These are phyloP conservation scores for Drosophila nebulosa DNA, from an alignment of 1,140 invertebrate genomes.

Conservation along the genomic window DNA sequence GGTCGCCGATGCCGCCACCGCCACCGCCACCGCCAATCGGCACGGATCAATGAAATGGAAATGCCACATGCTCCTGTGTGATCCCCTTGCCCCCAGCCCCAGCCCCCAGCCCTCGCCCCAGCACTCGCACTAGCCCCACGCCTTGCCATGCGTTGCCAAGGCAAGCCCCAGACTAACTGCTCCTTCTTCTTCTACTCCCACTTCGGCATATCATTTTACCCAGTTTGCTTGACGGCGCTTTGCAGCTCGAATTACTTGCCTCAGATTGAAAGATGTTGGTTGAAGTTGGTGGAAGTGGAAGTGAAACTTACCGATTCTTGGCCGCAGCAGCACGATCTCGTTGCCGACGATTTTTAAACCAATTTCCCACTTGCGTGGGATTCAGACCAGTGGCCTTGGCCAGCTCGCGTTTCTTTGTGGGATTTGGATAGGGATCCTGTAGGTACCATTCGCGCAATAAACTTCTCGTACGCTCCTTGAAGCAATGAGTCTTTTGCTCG, in stretches of 20 bases:
- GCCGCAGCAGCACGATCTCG: slow-evolving; percentile 99
- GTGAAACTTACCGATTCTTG: slow-evolving; percentile 93
- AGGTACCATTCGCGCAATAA: slow-evolving; percentile 98
- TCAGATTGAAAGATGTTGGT: not conserved
- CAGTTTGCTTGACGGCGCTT: slow-evolving; percentile 15
- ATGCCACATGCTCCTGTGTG: slow-evolving; percentile 48
- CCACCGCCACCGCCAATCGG: slow-evolving; percentile 55
- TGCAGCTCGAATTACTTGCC: slow-evolving; percentile 39
- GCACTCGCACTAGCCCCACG: not conserved
- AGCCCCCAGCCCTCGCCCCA: not conserved
- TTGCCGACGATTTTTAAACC: slow-evolving; percentile 99
- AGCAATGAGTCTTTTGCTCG: slow-evolving; percentile 99
- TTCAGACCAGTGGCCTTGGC: slow-evolving; percentile 98
- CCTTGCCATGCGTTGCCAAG: not conserved
- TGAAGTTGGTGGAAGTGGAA: slow-evolving; percentile 24
- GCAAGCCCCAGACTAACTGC: not conserved
- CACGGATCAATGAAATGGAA: slow-evolving; percentile 80
- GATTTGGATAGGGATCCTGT: slow-evolving; percentile 99
- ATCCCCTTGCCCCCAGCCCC: slow-evolving; percentile 8
- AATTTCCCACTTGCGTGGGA: slow-evolving; percentile 99
- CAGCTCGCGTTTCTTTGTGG: slow-evolving; percentile 98
- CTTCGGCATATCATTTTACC: slow-evolving; percentile 64
- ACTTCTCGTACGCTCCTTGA: slow-evolving; percentile 98
- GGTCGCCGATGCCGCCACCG: slow-evolving; percentile 49
- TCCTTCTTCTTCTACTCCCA: slow-evolving; percentile 24